These are phyloP conservation scores for Girardia tigrina DNA, from an alignment of 2,888 invertebrate genomes.

Conservation along the genomic window DNA sequence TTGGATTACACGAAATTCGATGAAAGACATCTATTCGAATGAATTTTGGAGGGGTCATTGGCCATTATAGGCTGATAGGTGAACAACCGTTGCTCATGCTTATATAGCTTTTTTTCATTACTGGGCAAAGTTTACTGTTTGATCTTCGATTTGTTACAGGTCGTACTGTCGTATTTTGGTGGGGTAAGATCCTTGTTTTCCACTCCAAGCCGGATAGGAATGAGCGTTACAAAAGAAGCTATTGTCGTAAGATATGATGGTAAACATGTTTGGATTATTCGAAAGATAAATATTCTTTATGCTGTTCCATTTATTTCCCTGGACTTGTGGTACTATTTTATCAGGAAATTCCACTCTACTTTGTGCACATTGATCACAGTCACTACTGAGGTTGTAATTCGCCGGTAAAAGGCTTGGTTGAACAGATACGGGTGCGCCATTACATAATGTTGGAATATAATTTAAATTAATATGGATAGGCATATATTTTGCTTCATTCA, in stretches of 20 bases:
- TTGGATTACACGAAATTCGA: slow-evolving; percentile 1
- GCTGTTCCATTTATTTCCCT: slow-evolving; percentile 3
- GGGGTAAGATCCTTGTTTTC: background rate
- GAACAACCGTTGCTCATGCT: background rate
- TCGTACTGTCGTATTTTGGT: background rate
- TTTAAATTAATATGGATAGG: slow-evolving; percentile 7
- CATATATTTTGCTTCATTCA: slow-evolving; percentile 7
- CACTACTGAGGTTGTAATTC: background rate
- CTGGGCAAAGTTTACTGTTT: background rate
- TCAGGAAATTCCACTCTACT: background rate
- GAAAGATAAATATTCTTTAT: background rate
- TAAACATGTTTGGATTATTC: background rate
- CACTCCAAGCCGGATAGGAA: background rate
- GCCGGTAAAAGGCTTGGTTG: background rate
- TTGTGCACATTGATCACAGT: background rate
- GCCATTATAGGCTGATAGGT: background rate
- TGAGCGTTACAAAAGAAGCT: slow-evolving; percentile 2
- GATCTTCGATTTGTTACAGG: background rate
- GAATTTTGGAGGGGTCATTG: background rate
- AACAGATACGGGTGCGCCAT: background rate
- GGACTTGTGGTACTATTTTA: background rate
- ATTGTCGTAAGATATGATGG: background rate
- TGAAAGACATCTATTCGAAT: background rate
- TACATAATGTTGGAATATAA: slow-evolving; percentile 11
- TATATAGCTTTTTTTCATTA: background rate